These are phyloP conservation scores for Lycaena phlaeas DNA, from an alignment of 2,888 invertebrate species.

Conservation along the genomic window DNA sequence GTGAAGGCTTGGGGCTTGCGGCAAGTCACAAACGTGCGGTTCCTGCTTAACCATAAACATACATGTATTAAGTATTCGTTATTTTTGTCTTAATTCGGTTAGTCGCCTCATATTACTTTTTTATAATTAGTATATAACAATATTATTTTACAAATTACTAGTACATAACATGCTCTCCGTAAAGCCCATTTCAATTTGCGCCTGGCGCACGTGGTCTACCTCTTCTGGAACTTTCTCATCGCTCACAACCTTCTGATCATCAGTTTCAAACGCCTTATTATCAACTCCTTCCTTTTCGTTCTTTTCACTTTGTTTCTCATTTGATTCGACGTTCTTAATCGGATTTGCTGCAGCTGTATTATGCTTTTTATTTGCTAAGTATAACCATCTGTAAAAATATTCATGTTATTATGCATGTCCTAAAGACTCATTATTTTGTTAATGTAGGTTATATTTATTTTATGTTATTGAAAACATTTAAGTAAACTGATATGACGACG, in stretches of 20 bases:
- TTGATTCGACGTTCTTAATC: slow-evolving; percentile 18
- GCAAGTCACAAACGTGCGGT: no score
- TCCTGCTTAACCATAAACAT: no score
- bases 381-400: slow-evolving; percentile 75
- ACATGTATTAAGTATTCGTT: no score
- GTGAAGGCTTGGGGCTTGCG: no score
- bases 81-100: no score
- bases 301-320: slow-evolving; percentile 28
- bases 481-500: no score
- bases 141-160: slow-evolving; percentile 47
- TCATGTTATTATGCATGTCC: no score
- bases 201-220: slow-evolving; percentile 32
- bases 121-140: no score
- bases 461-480: no score
- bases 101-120: no score
- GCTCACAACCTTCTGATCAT: slow-evolving; percentile 40
- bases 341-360: slow-evolving; percentile 20
- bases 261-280: slow-evolving; percentile 58
- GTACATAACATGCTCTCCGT: slow-evolving; percentile 57
- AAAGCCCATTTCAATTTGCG: slow-evolving; percentile 55
- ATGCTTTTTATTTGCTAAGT: slow-evolving; percentile 77
- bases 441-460: no score
- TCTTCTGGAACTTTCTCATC: slow-evolving; percentile 20
- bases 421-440: no score
- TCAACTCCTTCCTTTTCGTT: slow-evolving; percentile 39